Conservation (phyloP, 2,888 invertebrate genomes). For the Luperina nickerlii region DNA sequence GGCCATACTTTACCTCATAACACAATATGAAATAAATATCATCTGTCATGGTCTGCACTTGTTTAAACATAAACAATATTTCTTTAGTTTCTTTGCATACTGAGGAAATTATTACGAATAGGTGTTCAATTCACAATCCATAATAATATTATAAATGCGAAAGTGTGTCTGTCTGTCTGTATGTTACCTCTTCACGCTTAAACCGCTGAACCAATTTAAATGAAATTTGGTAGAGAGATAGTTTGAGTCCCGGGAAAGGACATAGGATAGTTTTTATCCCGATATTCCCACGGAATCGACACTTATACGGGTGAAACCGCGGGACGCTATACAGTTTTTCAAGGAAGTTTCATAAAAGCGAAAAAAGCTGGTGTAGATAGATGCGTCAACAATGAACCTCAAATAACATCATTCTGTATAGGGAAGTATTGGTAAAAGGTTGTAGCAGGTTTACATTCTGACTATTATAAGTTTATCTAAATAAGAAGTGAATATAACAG, state of each 20-base stretch:
- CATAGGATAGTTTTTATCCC: too few species aligned
- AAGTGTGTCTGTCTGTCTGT: too few species aligned
- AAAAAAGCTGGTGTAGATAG: background rate
- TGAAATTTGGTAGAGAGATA: too few species aligned
- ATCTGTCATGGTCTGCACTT: conserved; percentile 8
- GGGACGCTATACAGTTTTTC: background rate
- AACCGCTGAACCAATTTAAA: too few species aligned
- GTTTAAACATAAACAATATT: conserved; percentile 15
- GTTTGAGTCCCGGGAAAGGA: too few species aligned
- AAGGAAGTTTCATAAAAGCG: background rate
- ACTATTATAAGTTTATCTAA: background rate
- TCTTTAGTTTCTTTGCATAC: background rate
- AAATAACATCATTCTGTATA: background rate
- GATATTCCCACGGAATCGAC: too few species aligned
- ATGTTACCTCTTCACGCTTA: too few species aligned
- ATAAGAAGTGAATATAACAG: background rate
- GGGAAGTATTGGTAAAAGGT: background rate
- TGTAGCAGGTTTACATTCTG: background rate
- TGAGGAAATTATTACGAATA: background rate
- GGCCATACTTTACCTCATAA: background rate
- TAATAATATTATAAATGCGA: too few species aligned
- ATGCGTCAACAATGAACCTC: background rate
- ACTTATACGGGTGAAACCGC: too few species aligned
- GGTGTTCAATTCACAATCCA: background rate
- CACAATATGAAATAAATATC: background rate